Evolutionary conservation across 2,888 invertebrate species (phyloP).

Genomic region (Leptinotarsa tumamoca): DNA sequence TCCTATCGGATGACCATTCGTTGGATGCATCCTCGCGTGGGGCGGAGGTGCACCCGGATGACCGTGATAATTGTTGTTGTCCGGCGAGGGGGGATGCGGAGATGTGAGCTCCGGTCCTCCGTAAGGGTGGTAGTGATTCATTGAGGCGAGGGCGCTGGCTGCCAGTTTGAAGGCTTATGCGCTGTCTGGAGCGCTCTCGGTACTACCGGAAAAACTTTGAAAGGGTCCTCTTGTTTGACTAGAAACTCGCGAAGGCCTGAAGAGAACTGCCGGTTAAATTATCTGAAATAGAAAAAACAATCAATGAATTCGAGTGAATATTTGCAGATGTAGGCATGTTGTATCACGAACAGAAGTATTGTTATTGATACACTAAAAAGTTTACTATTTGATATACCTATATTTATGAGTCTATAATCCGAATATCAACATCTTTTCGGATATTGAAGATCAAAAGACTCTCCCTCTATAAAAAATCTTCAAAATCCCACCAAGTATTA

Average conservation of each 20-base stretch:
- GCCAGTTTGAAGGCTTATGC: constrained; percentile 81
- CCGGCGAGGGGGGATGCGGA: constrained; percentile 82
- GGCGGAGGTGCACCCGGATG: constrained; percentile 66
- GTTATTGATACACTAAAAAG: no score
- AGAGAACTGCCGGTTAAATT: not conserved
- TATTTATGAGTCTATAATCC: no score
- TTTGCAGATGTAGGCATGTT: not conserved
- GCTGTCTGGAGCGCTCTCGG: constrained; percentile 47
- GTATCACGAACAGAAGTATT: not conserved
- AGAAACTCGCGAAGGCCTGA: not conserved
- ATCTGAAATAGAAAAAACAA: constrained; percentile 12
- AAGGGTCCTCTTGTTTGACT: not conserved
- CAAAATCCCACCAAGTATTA: no score
- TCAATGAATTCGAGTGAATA: not conserved
- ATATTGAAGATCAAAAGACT: no score
- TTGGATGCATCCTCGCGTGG: constrained; percentile 65
- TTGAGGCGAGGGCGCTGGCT: constrained; percentile 84
- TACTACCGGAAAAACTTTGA: not conserved
- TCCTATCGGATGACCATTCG: constrained; percentile 67
- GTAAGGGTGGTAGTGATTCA: constrained; percentile 92
- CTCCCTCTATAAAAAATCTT: no score
- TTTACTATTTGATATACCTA: no score
- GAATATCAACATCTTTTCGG: no score
- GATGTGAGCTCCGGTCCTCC: constrained; percentile 79
- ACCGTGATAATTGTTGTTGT: constrained; percentile 74